Evolutionary conservation across 2,888 invertebrate species (phyloP), one percentile per base, ranked within the genome.

Genomic region (Hirtodrosophila trivittata): DNA sequence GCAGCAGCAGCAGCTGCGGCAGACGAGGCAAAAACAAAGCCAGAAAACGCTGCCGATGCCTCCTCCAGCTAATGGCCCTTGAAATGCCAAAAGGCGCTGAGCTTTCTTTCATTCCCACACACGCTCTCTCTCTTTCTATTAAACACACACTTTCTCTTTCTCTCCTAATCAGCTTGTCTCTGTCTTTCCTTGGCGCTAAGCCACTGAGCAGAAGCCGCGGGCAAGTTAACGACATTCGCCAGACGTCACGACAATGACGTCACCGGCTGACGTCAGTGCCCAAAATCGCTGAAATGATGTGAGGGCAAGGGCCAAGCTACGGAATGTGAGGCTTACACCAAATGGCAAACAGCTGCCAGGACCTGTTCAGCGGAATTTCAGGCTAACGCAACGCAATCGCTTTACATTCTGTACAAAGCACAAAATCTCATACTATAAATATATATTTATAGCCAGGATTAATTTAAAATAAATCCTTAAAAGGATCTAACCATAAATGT

Each of bases 171-270:
- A 9, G 4, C 7, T 1, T 14, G 13, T 21, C 18, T 13, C 13
- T 1, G 12, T 13, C 18, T n/a, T 28, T 32, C 13, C 1, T 5
- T 10, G 8, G 25, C 38, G 7, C 9, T 45, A 2, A 25, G 8
- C 30, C 30, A 30, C n/a, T 30, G 7, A 14, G 37, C 8, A 7
- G 10, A 35, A n/a, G 57, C 21, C 50, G 12, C 38, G 12, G 25
- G 63, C 54, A 38, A 52, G 38, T 21, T 33, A 54, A 32, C 42
- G 46, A 30, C 66, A 65, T 54, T 56, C 37, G 6, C 42, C 26
- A 47, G 28, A 80, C 86, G 86, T 86, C 85, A 86, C 26, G 56
- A 58, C 74, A 28, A 37, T 84, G 83, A 78, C 80, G 78, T 85
- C 82, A 85, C 51, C 28, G 9, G 12, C 50, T 84, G 83, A 87